Percentiles rank a stretch among this genome's conserved stretches.
These are phyloP conservation scores for Gisinianus flammeolus DNA, from an alignment of 2,888 invertebrate species.

Conservation along the genomic window DNA sequence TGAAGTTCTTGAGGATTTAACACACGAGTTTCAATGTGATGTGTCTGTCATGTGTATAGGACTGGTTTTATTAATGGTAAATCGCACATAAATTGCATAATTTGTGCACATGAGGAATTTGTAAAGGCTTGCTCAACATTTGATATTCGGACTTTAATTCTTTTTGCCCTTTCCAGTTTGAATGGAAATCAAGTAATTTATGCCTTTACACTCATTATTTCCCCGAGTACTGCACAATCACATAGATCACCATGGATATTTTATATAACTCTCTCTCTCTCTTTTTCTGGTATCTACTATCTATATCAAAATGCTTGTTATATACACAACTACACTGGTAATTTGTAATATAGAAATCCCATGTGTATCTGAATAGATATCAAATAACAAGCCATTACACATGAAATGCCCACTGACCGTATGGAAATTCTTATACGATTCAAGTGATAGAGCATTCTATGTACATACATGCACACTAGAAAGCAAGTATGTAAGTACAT, in stretches of 20 bases:
- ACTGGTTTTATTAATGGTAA: too few species aligned
- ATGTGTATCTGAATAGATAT: too few species aligned
- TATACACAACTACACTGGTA: too few species aligned
- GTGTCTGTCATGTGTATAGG: too few species aligned
- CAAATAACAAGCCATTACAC: too few species aligned
- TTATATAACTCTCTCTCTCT: too few species aligned
- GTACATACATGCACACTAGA: not conserved
- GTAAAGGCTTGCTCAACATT: not conserved
- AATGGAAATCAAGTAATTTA: conserved; percentile 12
- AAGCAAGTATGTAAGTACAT: too few species aligned
- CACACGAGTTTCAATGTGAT: too few species aligned
- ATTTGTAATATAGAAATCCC: too few species aligned
- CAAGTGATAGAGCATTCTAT: not conserved
- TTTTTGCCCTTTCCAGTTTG: conserved; percentile 22
- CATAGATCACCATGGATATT: conserved; percentile 17
- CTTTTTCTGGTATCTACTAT: not conserved
- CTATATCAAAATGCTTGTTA: not conserved
- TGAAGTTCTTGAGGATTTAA: too few species aligned
- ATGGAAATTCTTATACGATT: not conserved
- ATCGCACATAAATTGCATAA: not conserved
- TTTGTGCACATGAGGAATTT: not conserved
- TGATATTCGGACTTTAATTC: conserved; percentile 5
- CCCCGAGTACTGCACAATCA: not conserved
- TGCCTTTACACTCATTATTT: conserved; percentile 21
- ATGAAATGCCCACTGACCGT: not conserved